Percentiles rank a stretch among this genome's conserved stretches.
phyloP scores from a whole-genome alignment of 1,140 invertebrate genomes.

The Drosophila pseudoobscura region DNA sequence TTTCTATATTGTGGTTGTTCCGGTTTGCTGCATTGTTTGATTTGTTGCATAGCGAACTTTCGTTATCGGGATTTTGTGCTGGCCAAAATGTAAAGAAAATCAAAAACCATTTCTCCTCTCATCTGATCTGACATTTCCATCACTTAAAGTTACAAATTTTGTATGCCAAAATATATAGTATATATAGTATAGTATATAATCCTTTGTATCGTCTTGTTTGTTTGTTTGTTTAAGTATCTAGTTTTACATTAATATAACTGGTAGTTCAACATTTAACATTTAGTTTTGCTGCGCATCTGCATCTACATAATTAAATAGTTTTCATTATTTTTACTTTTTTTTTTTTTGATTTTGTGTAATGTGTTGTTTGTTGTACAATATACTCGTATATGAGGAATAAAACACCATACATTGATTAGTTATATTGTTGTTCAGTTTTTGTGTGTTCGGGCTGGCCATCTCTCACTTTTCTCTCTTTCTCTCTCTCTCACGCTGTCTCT shows the following conservation, averaged over 20 bases:
- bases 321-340: constrained; percentile 23
- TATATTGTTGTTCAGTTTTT: constrained; percentile 53
- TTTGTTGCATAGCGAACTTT: constrained; percentile 65
- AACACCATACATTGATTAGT: constrained; percentile 78
- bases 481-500: constrained; percentile 21
- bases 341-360: constrained; percentile 28
- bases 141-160: constrained; percentile 72
- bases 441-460: constrained; percentile 53
- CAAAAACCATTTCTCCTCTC: constrained; percentile 25
- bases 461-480: neutral
- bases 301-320: constrained; percentile 52
- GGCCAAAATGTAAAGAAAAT: constrained; percentile 54
- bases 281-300: constrained; percentile 36
- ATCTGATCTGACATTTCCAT: constrained; percentile 12
- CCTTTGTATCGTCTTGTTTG: constrained; percentile 33
- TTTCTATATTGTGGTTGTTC: constrained; percentile 54
- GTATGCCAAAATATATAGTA: constrained; percentile 77
- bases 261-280: constrained; percentile 62
- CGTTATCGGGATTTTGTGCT: constrained; percentile 39
- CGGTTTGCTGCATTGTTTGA: constrained; percentile 39
- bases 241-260: constrained; percentile 59
- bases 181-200: constrained; percentile 35
- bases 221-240: constrained; percentile 53
- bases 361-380: constrained; percentile 30
- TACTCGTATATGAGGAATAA: constrained; percentile 63